Evolutionary conservation across 1,140 invertebrate genomes (phyloP).

Genomic region (Orchestia grillus): DNA sequence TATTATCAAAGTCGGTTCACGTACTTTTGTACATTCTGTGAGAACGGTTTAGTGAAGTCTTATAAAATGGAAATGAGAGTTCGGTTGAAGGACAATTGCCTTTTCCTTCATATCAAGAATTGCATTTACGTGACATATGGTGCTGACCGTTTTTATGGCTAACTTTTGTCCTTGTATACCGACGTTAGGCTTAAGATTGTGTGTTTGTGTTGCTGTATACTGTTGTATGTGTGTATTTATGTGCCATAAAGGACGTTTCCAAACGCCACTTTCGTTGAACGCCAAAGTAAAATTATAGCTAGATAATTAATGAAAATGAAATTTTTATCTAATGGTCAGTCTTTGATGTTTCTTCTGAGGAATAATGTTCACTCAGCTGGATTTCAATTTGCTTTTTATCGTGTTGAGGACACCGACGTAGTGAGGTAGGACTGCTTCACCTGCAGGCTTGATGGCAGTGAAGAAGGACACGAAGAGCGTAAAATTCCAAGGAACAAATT

Average conservation of each 20-base stretch:
- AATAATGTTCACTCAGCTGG: background rate
- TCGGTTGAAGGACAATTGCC: background rate
- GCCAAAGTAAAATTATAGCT: background rate
- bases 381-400: background rate
- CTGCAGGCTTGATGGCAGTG: background rate
- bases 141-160: background rate
- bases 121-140: slow-evolving; percentile 8
- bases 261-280: background rate
- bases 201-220: background rate
- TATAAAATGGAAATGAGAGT: background rate
- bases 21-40: background rate
- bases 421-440: background rate
- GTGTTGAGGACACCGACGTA: background rate
- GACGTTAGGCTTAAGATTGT: background rate
- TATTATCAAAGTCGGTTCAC: background rate
- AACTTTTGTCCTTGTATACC: background rate
- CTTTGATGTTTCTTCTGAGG: background rate
- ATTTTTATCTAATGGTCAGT: background rate
- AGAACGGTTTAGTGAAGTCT: background rate
- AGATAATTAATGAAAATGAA: background rate
- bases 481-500: background rate
- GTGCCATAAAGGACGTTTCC: slow-evolving; percentile 11
- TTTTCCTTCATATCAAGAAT: slow-evolving; percentile 18
- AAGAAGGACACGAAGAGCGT: background rate
- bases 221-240: slow-evolving; percentile 19